Evolutionary conservation across 2,113 vertebrate species (phyloP), one percentile per base, ranked within the genome.

Genomic region (Peromyscus californicus): DNA sequence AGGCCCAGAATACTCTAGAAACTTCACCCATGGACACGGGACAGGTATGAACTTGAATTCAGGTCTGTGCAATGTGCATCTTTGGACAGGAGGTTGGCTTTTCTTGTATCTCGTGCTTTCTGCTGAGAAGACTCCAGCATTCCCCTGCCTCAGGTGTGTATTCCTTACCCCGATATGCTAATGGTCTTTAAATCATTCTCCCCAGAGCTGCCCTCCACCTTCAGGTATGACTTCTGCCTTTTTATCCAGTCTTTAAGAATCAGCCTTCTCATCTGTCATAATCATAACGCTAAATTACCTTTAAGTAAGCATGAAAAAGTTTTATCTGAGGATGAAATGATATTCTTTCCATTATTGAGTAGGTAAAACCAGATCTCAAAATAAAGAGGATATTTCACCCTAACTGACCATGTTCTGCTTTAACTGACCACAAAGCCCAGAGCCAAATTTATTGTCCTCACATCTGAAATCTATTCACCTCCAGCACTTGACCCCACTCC

Each of bases 251-350:
- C 92, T 88, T 51, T 54, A 72, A 90, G 88, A 95, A 84, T 72
- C 67, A 0, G 51, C 67, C 5, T 12, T 19, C 92, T 87, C 92
- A 76, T 96, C 87, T 80, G 21, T 96, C 94, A 95, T 95, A 76
- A 96, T 97, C 95, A 85, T 89, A 82, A 75, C 78, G 45, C 87
- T 82, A 87, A 98, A 96, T 97, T 95, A 96, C 88, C 97, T 97
- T 72, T 97, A 93, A 94, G 92, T 75, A 91, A 96, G 96, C 97
- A 93, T 95, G 96, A 89, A 86, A 83, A 93, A 90, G 76, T 88
- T 92, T 80, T 63, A 92, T 84, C 90, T 76, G 36, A 54, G 92
- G 54, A 78, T 94, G 57, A 90, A 92, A 90, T 96, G 48, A 78
- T 90, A 42, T 29, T 75, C 72, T 92, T 91, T 88, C 72, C 95